These are phyloP conservation scores for Palaemon carinicauda DNA, from an alignment of 1,140 invertebrate genomes.

Conservation along the genomic window DNA sequence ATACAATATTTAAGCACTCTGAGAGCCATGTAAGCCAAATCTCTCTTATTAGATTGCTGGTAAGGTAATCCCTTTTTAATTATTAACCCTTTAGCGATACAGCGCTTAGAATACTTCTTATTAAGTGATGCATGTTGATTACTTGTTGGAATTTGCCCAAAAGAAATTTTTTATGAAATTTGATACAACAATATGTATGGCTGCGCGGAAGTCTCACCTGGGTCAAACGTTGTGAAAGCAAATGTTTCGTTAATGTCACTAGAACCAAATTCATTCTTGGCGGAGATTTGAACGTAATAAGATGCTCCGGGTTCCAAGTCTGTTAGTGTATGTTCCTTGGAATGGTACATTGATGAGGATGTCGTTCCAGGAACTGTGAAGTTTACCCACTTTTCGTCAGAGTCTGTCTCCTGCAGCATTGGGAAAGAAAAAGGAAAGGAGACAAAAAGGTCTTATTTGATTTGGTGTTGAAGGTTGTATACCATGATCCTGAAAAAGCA, in stretches of 20 bases:
- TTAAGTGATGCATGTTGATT: not conserved
- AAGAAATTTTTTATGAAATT: not conserved
- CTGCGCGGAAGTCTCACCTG: not conserved
- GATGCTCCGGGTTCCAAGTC: conserved; percentile 20
- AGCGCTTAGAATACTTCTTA: too few species aligned
- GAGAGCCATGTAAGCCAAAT: too few species aligned
- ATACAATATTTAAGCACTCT: too few species aligned
- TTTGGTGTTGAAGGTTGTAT: too few species aligned
- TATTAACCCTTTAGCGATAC: too few species aligned
- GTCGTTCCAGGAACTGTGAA: conserved; percentile 36
- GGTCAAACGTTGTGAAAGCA: conserved; percentile 18
- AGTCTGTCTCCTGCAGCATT: conserved; percentile 12
- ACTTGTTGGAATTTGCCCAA: not conserved
- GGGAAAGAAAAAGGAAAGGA: not conserved
- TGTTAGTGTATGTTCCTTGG: conserved; percentile 21
- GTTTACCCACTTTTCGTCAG: conserved; percentile 25
- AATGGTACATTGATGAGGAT: conserved; percentile 35
- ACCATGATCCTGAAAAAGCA: too few species aligned
- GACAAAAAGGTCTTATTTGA: too few species aligned
- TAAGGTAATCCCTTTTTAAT: too few species aligned
- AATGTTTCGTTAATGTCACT: conserved; percentile 37
- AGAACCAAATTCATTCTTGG: conserved; percentile 36
- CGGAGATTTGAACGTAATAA: conserved; percentile 19
- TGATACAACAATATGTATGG: not conserved
- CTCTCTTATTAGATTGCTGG: too few species aligned